These are phyloP conservation scores for Eutolmus rufibarbis DNA, from an alignment of 2,888 invertebrate species.

Conservation along the genomic window DNA sequence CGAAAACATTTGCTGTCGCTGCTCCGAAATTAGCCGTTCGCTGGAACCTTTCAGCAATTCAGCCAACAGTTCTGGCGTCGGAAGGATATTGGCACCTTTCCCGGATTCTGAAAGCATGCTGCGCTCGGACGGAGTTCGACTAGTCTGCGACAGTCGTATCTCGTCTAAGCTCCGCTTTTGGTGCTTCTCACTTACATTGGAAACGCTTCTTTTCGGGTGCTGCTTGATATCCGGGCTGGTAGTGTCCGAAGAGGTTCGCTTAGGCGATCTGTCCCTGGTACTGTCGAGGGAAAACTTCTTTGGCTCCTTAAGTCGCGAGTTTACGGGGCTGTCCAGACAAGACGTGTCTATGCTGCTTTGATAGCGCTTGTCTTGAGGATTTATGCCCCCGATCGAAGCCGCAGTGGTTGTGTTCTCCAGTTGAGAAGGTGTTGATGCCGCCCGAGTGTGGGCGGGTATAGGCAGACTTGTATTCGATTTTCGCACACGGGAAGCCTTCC, in stretches of 20 bases:
- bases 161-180: slow-evolving; percentile 58
- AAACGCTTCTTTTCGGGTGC: slow-evolving; percentile 59
- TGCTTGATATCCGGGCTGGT: slow-evolving; percentile 52
- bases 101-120: slow-evolving; percentile 47
- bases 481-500: slow-evolving; percentile 59
- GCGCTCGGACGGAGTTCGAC: slow-evolving; percentile 48
- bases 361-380: slow-evolving; percentile 54
- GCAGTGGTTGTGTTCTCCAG: slow-evolving; percentile 56
- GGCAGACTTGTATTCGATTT: slow-evolving; percentile 59
- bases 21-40: slow-evolving; percentile 74
- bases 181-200: slow-evolving; percentile 55
- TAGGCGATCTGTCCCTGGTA: slow-evolving; percentile 53
- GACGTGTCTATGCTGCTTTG: slow-evolving; percentile 53
- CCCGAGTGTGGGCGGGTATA: slow-evolving; percentile 60
- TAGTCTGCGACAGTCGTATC: slow-evolving; percentile 49
- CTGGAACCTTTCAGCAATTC: slow-evolving; percentile 81
- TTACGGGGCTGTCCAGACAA: background rate
- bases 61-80: slow-evolving; percentile 75
- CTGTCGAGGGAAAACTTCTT: slow-evolving; percentile 47
- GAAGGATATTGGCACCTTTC: slow-evolving; percentile 51
- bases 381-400: slow-evolving; percentile 47
- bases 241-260: slow-evolving; percentile 57
- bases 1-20: slow-evolving; percentile 60
- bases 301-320: slow-evolving; percentile 33
- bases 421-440: slow-evolving; percentile 62